phyloP scores from a whole-genome alignment of 2,888 invertebrate genomes.

The Drosophila niveifrons region DNA sequence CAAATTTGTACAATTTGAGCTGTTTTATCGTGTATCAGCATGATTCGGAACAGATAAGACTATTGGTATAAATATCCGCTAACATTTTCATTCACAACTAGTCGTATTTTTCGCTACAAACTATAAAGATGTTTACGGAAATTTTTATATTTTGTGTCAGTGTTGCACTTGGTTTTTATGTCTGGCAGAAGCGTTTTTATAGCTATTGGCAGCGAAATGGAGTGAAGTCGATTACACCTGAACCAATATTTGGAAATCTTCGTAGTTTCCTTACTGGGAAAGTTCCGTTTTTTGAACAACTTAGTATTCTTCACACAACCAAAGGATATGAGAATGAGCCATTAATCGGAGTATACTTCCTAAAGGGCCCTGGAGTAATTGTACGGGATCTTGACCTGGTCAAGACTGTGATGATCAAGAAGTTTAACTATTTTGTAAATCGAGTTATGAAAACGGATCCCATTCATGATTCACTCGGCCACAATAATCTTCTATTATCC shows the following conservation, averaged over 20 bases:
- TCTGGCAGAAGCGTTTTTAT: constrained; percentile 19
- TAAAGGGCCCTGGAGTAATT: constrained; percentile 10
- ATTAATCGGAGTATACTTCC: constrained; percentile 9
- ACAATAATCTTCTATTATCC: constrained; percentile 16
- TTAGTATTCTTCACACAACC: neutral
- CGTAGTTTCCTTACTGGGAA: constrained; percentile 2
- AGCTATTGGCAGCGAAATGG: constrained; percentile 20
- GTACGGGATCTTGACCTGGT: constrained; percentile 20
- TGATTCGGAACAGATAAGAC: too few relatives aligned
- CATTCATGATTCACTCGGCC: constrained; percentile 4
- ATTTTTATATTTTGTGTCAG: neutral
- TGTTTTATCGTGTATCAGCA: too few relatives aligned
- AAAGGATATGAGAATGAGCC: constrained; percentile 12
- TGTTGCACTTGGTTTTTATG: neutral
- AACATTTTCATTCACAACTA: neutral
- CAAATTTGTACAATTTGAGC: too few relatives aligned
- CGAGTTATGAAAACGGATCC: constrained; percentile 14
- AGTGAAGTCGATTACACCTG: neutral
- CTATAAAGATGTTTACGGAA: constrained; percentile 5
- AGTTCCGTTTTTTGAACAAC: constrained; percentile 1
- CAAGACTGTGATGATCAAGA: constrained; percentile 84
- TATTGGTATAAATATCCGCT: too few relatives aligned
- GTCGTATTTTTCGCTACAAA: too few relatives aligned
- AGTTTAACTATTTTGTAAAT: constrained; percentile 82
- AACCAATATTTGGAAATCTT: constrained; percentile 9